These are phyloP conservation scores for Hippocampus comes DNA, from an alignment of 2,113 vertebrate species.

Conservation along the genomic window DNA sequence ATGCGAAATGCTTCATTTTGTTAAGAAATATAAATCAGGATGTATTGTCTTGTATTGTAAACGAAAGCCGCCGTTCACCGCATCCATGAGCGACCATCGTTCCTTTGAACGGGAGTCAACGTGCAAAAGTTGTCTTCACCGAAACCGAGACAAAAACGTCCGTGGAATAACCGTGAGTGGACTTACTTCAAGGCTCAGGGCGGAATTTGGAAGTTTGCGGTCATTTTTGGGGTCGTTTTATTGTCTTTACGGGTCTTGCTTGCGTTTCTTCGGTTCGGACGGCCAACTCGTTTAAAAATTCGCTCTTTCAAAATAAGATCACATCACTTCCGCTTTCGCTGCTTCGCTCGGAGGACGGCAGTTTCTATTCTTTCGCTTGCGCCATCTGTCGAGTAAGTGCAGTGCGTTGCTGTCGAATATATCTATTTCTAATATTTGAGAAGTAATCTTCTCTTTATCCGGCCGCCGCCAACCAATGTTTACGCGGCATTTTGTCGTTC, in stretches of 20 bases:
- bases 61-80: not conserved
- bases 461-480: not conserved
- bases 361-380: not conserved
- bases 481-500: not conserved
- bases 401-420: not conserved
- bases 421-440: not conserved
- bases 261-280: not conserved
- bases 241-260: not conserved
- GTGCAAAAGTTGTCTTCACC: not conserved
- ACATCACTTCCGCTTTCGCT: constrained; percentile 30
- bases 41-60: not conserved
- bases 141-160: not conserved
- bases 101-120: not conserved
- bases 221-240: not conserved
- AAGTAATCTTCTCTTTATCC: not conserved
- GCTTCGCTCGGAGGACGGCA: not conserved
- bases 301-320: constrained; percentile 57
- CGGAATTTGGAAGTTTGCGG: not conserved
- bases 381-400: not conserved
- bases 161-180: accelerated
- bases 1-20: not conserved
- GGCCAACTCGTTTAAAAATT: not conserved
- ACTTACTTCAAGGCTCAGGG: constrained; percentile 6
- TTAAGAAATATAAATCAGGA: too few species aligned
- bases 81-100: not conserved